Evolutionary conservation across 2,113 vertebrate species (phyloP), one percentile per base, ranked within the genome.

Genomic region (Pionites leucogaster): DNA sequence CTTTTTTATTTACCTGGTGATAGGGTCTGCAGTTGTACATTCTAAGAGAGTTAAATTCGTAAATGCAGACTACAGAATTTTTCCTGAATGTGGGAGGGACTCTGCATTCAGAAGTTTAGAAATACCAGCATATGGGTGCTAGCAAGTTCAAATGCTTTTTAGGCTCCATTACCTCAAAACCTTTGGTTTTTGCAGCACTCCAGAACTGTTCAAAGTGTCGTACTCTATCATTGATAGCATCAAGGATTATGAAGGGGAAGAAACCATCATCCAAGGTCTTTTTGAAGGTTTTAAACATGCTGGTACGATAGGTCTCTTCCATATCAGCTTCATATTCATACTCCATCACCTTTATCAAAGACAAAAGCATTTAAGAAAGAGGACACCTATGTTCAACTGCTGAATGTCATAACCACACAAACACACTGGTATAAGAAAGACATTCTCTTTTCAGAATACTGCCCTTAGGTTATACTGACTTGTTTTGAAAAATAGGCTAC

Each of bases 121-220:
- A 93, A 79, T 20, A 53, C 19, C 69, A 74, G 37, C 67, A 68
- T 19, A 63, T 0, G 17, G 11, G 19, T 37, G 25, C 37, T 59
- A 88, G 46, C 23, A 39, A 88, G 37, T 39, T 79, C 46, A 84
- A 76, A 91, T 39, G 11, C 47, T 42, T 79, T 89, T 67, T 60
- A 87, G 46, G 37, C 47, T 52, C 55, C 49, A 93, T 95, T 97
- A 99, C 99, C 99, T 99, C 99, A 97, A 99, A 99, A 9, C 99
- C 99, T 96, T 99, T 99, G 17, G 99, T 99, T 98, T 99, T 99
- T 71, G 99, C 99, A 86, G 99, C 99, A 76, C 99, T 99, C 99
- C 99, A 99, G 95, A 99, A 99, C 96, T 99, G 99, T 82, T 99
- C 99, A 95, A 99, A 99, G 93, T 99, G 99, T 93, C 99, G 98